Conservation (phyloP, 2,888 invertebrate genomes). For the Volucella bombylans region DNA sequence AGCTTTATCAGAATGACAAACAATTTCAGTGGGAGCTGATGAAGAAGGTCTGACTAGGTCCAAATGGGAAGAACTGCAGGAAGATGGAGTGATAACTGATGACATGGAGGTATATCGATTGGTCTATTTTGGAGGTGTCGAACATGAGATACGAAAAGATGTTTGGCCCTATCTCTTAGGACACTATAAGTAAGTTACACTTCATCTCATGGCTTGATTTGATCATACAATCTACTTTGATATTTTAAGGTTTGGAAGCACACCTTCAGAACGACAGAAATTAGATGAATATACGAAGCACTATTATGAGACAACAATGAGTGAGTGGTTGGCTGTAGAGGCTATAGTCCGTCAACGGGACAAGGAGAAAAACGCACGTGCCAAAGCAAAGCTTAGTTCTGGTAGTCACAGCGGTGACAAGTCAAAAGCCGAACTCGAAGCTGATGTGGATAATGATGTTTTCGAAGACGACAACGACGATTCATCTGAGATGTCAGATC, state of each 20-base stretch:
- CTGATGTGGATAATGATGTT: slow-evolving; percentile 84
- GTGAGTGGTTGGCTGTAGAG: slow-evolving; percentile 97
- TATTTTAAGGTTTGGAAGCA: slow-evolving; percentile 86
- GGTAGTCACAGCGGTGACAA: slow-evolving; percentile 86
- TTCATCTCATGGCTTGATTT: not conserved
- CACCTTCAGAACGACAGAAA: slow-evolving; percentile 86
- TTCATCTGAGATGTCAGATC: slow-evolving; percentile 77
- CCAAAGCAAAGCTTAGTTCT: slow-evolving; percentile 91
- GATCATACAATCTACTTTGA: not conserved
- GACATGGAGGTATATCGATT: slow-evolving; percentile 90
- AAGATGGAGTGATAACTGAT: slow-evolving; percentile 85
- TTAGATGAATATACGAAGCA: slow-evolving; percentile 88
- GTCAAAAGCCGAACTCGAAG: slow-evolving; percentile 83
- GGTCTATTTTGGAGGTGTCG: slow-evolving; percentile 94
- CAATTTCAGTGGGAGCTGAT: slow-evolving; percentile 84
- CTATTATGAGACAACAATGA: slow-evolving; percentile 94
- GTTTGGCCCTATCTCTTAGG: slow-evolving; percentile 95
- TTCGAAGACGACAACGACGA: slow-evolving; percentile 84
- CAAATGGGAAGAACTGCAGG: slow-evolving; percentile 88
- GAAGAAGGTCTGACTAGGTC: slow-evolving; percentile 90
- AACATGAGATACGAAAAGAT: slow-evolving; percentile 88
- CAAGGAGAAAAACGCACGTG: slow-evolving; percentile 91
- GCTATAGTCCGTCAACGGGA: slow-evolving; percentile 93
- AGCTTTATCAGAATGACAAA: too few species aligned
- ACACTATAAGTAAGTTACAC: slow-evolving; percentile 86